These are phyloP conservation scores for Syngnathus rostellatus DNA, from an alignment of 2,797 vertebrate genomes.

Conservation along the genomic window DNA sequence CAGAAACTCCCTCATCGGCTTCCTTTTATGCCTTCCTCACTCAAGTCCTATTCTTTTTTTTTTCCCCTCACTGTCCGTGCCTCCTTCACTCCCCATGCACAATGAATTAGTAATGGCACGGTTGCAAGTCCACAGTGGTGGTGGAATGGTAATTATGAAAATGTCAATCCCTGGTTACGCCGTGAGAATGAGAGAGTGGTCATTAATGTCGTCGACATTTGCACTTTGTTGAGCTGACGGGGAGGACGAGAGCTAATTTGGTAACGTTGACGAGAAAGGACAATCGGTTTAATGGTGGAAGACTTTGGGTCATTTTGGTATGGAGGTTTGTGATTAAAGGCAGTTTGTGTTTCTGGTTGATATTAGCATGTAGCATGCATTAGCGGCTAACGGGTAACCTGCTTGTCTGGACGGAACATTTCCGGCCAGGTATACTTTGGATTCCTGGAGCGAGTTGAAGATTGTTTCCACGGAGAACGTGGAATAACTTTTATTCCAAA, in stretches of 20 bases:
- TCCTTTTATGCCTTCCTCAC: not conserved
- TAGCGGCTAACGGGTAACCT: too few relatives aligned
- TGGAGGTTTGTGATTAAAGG: too few relatives aligned
- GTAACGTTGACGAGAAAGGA: not conserved
- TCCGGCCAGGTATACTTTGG: too few relatives aligned
- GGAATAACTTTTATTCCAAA: too few relatives aligned
- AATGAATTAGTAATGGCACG: constrained; percentile 59
- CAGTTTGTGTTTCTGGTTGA: too few relatives aligned
- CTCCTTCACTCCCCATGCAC: not conserved
- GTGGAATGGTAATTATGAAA: constrained; percentile 62
- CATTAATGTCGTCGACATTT: constrained; percentile 29
- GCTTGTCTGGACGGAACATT: too few relatives aligned
- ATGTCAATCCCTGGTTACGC: constrained; percentile 56
- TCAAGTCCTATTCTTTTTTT: not conserved
- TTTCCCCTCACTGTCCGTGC: not conserved
- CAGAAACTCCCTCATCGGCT: not conserved
- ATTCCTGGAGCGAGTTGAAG: too few relatives aligned
- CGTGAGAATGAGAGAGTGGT: constrained; percentile 33
- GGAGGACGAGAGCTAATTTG: constrained; percentile 9
- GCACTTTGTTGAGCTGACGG: not conserved
- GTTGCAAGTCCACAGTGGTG: constrained; percentile 41
- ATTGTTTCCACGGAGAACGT: too few relatives aligned
- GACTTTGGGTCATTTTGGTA: too few relatives aligned
- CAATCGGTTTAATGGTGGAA: not conserved
- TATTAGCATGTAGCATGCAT: too few relatives aligned